Percentiles rank a stretch among this genome's conserved stretches.
Conservation (phyloP, 2,113 vertebrate genomes). For the Pogonocichla stellata region DNA sequence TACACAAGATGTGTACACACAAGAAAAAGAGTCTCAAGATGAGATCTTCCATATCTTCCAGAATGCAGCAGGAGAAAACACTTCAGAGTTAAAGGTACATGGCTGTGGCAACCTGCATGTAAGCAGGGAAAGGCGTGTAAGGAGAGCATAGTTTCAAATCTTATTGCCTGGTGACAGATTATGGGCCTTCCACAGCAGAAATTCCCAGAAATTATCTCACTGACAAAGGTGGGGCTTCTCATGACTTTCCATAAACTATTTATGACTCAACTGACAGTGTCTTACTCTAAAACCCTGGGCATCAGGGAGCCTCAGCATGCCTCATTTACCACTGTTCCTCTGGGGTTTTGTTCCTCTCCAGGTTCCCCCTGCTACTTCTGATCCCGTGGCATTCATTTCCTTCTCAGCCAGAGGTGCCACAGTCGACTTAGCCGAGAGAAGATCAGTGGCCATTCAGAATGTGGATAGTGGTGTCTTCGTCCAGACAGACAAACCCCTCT, state of each 20-base stretch:
- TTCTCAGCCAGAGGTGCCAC: slow-evolving; percentile 53
- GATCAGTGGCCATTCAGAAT: slow-evolving; percentile 53
- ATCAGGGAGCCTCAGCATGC: neutral
- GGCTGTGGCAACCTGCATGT: neutral
- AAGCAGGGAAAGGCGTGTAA: neutral
- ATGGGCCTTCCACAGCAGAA: neutral
- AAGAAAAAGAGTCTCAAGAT: neutral
- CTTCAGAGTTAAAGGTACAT: neutral
- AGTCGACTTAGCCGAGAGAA: slow-evolving; percentile 25
- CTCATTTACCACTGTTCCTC: neutral
- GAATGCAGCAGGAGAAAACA: neutral
- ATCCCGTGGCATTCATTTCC: slow-evolving; percentile 59
- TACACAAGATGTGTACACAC: neutral
- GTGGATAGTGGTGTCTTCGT: slow-evolving; percentile 28
- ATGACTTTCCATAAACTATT: neutral
- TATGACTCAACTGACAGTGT: neutral
- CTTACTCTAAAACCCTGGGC: neutral
- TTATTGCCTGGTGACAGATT: neutral
- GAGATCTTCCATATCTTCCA: neutral
- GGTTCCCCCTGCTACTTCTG: slow-evolving; percentile 45
- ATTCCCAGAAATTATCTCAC: neutral
- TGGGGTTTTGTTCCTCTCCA: neutral
- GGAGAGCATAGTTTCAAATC: neutral
- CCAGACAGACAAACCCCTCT: slow-evolving; percentile 62
- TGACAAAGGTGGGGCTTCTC: neutral